Conservation (phyloP, 2,113 vertebrate species). For the Lichenostomus cassidix region DNA sequence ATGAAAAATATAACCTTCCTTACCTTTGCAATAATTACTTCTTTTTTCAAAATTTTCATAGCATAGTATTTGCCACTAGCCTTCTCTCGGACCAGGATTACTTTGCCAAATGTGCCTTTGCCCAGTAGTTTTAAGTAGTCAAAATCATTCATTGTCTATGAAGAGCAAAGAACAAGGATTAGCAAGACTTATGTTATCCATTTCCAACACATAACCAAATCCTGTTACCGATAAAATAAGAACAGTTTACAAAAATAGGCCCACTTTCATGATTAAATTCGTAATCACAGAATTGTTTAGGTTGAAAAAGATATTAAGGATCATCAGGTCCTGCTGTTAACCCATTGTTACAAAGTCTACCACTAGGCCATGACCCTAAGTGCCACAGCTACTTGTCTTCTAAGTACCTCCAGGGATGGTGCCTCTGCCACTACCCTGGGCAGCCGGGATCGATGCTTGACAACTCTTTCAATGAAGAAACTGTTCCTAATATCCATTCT, state of each 20-base stretch:
- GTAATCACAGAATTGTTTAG: neutral
- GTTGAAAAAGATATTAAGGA: neutral
- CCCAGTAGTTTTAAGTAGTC: conserved; percentile 98
- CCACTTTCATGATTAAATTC: neutral
- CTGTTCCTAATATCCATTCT: neutral
- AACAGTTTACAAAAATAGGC: neutral
- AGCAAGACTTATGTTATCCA: neutral
- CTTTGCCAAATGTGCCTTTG: conserved; percentile 98
- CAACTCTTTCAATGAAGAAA: neutral
- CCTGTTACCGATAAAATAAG: neutral
- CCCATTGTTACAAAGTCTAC: neutral
- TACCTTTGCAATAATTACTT: conserved; percentile 99
- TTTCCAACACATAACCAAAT: neutral
- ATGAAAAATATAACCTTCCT: neutral
- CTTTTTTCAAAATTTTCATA: conserved; percentile 99
- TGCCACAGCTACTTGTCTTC: neutral
- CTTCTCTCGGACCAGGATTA: conserved; percentile 96
- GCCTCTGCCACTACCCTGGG: neutral
- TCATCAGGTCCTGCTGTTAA: neutral
- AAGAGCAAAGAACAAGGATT: conserved; percentile 20
- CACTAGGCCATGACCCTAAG: neutral
- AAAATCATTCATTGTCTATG: conserved; percentile 97
- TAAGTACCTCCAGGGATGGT: neutral
- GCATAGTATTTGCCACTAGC: conserved; percentile 98
- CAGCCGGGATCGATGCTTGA: neutral